Evolutionary conservation across 2,888 invertebrate genomes (phyloP), one percentile per base, ranked within the genome.

Genomic region (Coleophora deauratella): DNA sequence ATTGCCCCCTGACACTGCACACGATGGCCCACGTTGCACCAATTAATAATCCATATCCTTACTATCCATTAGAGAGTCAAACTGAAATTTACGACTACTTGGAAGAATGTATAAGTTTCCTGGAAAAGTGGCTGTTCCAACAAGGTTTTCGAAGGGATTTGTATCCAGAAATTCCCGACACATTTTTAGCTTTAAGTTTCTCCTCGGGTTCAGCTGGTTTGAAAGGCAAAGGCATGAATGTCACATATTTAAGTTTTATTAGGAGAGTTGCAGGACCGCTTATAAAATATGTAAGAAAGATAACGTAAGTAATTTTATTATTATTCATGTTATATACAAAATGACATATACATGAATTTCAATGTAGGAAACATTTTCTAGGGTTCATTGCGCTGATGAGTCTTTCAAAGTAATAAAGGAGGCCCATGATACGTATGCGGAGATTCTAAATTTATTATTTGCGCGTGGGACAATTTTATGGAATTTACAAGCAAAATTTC

Each of bases 121-220:
- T 85, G 34, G 82, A 84, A 50, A 80, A 70, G 49, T 85, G 85
- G 85, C 72, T 85, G 78, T 84, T 73, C 46, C 72, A 72, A 41
- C 84, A 85, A 74, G 85, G 85, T 8, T 85, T 82, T 55, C 71
- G 78, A 38, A 73, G 79, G 57, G 85, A 85, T 48, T 63, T 85
- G 37, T 78, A 64, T 55, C 84, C 85, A 2, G 62, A 66, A 41
- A 78, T 85, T 50, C 85, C 85, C 21, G 79, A 80, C 48, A 78
- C 81, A 28, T 77, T 84, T 52, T 71, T 78, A 53, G 69, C 73
- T 21, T 72, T 80, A 51, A 77, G 82, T 7, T 55, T 64, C 13
- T 49, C 64, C 13, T 12, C 59, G 70, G 1, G 68, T 68, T n/a
- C n/a, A n/a, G 47, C 14, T 47, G 57, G 54, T 8, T 49, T 63